These are phyloP conservation scores for Cephus nigrinus DNA, from an alignment of 2,888 invertebrate genomes.

Conservation along the genomic window DNA sequence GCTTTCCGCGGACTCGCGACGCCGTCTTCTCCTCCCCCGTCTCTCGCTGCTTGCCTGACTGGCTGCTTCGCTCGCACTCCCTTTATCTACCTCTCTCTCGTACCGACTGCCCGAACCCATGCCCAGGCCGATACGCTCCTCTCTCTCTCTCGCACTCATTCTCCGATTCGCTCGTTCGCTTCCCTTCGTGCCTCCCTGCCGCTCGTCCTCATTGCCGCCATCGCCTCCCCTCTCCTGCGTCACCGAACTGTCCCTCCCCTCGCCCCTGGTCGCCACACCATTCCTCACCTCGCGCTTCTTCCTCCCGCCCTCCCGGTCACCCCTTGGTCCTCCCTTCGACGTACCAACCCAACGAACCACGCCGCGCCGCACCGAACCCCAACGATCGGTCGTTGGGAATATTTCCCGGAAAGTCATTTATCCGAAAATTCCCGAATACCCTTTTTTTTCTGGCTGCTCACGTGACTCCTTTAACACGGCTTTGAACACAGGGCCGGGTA, in stretches of 20 bases:
- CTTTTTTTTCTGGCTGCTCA: not conserved
- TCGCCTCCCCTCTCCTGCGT: constrained; percentile 8
- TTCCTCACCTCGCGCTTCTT: constrained; percentile 15
- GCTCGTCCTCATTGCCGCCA: constrained; percentile 8
- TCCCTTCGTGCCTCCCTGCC: constrained; percentile 8
- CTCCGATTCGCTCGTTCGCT: constrained; percentile 13
- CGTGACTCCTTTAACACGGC: not conserved
- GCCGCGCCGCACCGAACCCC: constrained; percentile 19
- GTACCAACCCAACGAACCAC: constrained; percentile 26
- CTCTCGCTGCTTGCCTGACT: constrained; percentile 7
- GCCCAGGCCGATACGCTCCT: constrained; percentile 9
- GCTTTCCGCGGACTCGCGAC: constrained; percentile 51
- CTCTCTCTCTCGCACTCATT: not conserved
- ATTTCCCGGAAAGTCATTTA: constrained; percentile 30
- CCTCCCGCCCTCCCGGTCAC: constrained; percentile 5
- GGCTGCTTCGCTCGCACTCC: constrained; percentile 11
- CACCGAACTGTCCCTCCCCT: constrained; percentile 5
- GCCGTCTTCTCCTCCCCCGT: constrained; percentile 39
- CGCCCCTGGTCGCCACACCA: constrained; percentile 3
- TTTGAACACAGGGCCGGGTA: not conserved
- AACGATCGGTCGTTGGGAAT: constrained; percentile 17
- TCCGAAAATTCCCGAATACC: constrained; percentile 11
- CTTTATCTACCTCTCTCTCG: constrained; percentile 13
- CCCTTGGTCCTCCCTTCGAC: constrained; percentile 23
- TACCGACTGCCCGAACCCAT: constrained; percentile 17